Base-by-base conservation (phyloP, 2,797 vertebrate species). In the Decapterus maruadsi region DNA sequence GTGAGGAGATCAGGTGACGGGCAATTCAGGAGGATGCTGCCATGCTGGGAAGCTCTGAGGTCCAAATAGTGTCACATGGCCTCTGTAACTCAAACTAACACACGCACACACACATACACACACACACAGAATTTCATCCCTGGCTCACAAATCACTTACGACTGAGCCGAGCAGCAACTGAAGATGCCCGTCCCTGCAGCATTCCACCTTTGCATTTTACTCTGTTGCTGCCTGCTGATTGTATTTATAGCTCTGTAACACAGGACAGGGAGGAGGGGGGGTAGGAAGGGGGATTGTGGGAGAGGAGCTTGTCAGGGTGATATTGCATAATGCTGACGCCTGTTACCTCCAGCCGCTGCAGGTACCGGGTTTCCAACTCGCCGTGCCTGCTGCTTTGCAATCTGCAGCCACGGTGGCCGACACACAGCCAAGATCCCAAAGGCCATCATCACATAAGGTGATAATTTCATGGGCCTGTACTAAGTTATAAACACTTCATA, bases 211-310 rank as follows among this genome's bases (percentile, higher is more conserved):
- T 80, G 29, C 62, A 16, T 78, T 70, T 68, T 50, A 51, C 74
- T 59, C 40, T 87, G 81, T 84, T 89, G 79, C 90, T 81, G 83
- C 80, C 81, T 84, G 64, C 73, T 17, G 53, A 34, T 68, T 4
- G 70, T 91, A 93, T 92, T 93, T 87, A 76, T 92, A 92, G 91
- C 80, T 63, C 42, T 11, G 65, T 70, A 74, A 77, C 8, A 19
- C 73, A 65, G 69, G 72, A 51, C 64, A 56, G 76, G 36, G 60
- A 60, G 36, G 55, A 55, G 58, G 42, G 55, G 55, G 22, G 26
- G 26, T 26, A 26, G 63, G 8, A 20, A 50, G 34, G 56, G 53
- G 38, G 43, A 22, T 1, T 45, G 14, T 45, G 13, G 13, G 43
- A 45, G 14, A 16, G 13, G 43, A 40, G 43, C 14, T 45, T 58